Evolutionary conservation across 2,113 vertebrate species (phyloP).

Genomic region (Spheniscus mendiculus): DNA sequence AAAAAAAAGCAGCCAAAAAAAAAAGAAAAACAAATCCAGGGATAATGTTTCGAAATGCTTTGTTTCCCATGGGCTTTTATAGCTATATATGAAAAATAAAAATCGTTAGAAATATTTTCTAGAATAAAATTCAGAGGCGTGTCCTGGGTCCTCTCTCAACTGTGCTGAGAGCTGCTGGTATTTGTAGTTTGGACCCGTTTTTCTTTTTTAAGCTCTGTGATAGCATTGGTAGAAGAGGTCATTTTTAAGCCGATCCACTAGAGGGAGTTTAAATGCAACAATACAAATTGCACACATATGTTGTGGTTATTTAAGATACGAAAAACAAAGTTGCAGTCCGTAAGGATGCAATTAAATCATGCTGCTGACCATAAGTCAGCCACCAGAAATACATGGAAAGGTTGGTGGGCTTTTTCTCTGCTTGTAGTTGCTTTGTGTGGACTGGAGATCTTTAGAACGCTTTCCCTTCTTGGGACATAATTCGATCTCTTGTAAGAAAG

Average conservation of each 20-base stretch:
- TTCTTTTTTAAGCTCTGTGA: neutral
- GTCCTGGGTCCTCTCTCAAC: conserved; percentile 5
- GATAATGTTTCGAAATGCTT: neutral
- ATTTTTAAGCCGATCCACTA: neutral
- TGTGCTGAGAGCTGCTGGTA: conserved; percentile 42
- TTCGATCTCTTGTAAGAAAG: neutral
- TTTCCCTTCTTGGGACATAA: neutral
- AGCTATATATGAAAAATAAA: neutral
- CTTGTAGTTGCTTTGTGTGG: neutral
- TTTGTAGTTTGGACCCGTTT: conserved; percentile 48
- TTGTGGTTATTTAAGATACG: rapidly evolving
- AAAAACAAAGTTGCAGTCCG: neutral
- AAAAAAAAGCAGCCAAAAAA: too few relatives aligned
- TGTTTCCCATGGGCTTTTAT: neutral
- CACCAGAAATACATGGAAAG: neutral
- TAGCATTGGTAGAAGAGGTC: neutral
- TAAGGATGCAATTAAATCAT: neutral
- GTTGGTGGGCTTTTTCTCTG: neutral
- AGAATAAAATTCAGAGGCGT: neutral
- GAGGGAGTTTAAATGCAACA: neutral
- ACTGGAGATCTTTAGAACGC: neutral
- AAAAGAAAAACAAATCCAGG: neutral
- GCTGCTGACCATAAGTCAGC: neutral
- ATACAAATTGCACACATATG: rapidly evolving
- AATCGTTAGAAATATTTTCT: neutral